Evolutionary conservation across 2,113 vertebrate genomes (phyloP), one percentile per base, ranked within the genome.

Genomic region (Epinephelus moara): DNA sequence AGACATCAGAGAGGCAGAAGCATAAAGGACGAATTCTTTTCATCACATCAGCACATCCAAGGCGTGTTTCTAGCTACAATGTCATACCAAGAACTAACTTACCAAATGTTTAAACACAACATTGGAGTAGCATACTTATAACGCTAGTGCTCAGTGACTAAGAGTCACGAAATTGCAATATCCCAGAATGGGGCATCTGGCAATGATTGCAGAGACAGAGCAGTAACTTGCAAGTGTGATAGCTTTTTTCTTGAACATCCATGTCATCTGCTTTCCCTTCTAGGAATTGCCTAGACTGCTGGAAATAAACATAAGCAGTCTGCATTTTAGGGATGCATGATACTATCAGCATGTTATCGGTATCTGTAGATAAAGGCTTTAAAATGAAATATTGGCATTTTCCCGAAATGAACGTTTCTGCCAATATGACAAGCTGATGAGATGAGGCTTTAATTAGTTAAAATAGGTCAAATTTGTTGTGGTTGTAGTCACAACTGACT

Each of bases 1-100:
- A 67, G 33, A 60, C 37, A 70, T 14, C 40, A 56, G 15, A 69
- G 53, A 67, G 21, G 40, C 70, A 71, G 66, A 67, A 33, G 64
- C 47, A 23, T 50, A 5, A 59, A 80, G 33, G 25, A 73, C 27
- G 3, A 19, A 49, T 37, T 33, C 1, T 45, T 75, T 37, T 62
- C 2, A 55, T 71, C 50, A 71, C 59, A 71, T 21, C 49, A 33
- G 6, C 69, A 23, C 69, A 69, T 72, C 21, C 23, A 61, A 69
- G 55, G 25, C 21, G 3, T 17, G 15, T 52, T 53, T 66, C 33
- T 14, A 68, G 68, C 42, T 10, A 64, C 23, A 37, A 4, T 19
- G 17, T 61, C 45, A n/a, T 27, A 67, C 13, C 30, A 78, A 56
- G 11, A 63, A 56, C 19, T 33, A 66, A 55, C 56, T 57, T 42